Evolutionary conservation across 2,113 vertebrate genomes (phyloP).

Genomic region (Barnardius zonarius): DNA sequence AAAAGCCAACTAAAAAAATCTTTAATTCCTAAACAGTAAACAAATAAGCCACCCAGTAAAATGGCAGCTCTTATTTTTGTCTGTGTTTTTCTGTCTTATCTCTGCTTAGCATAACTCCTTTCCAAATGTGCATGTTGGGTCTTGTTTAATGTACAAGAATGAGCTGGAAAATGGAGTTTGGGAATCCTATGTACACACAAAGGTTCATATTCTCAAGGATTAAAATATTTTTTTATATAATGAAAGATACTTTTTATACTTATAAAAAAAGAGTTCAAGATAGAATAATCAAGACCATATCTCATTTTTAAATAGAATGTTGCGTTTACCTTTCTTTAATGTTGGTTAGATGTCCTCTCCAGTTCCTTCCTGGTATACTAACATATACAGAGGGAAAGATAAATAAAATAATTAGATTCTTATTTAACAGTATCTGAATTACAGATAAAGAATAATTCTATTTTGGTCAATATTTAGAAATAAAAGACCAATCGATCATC

Average conservation of each 20-base stretch:
- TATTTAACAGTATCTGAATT: background rate
- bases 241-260: background rate
- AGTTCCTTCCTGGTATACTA: constrained; percentile 83
- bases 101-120: background rate
- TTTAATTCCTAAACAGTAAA: background rate
- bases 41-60: background rate
- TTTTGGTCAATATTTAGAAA: background rate
- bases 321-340: constrained; percentile 78
- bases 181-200: background rate
- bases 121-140: background rate
- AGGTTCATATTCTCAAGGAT: background rate
- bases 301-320: background rate
- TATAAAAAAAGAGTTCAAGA: background rate
- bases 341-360: constrained; percentile 81
- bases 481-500: background rate
- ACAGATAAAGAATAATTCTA: background rate
- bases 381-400: background rate
- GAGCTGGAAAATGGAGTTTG: background rate
- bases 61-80: background rate
- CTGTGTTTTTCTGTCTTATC: background rate
- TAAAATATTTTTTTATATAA: background rate
- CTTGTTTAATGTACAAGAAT: background rate
- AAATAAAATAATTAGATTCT: constrained; percentile 22
- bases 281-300: background rate
- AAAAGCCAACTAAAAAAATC: background rate